Conservation (phyloP, 2,888 invertebrate species). For the Seira musarum region DNA sequence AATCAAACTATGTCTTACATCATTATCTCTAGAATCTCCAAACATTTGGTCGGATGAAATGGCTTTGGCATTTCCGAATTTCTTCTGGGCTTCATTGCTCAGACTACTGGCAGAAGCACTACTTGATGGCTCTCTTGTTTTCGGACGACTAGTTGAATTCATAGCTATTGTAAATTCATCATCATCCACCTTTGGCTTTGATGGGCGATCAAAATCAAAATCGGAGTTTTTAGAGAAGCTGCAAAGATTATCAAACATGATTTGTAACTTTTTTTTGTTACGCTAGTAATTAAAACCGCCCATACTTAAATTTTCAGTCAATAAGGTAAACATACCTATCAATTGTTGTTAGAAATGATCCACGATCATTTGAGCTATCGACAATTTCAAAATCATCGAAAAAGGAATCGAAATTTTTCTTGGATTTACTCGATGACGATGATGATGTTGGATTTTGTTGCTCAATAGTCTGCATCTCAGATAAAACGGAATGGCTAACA, state of each 20-base stretch:
- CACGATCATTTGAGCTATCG: slow-evolving; percentile 45
- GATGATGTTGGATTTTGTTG: slow-evolving; percentile 81
- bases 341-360: slow-evolving; percentile 39
- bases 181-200: slow-evolving; percentile 44
- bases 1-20: too few species aligned
- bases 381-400: slow-evolving; percentile 74
- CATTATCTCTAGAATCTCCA: slow-evolving; percentile 80
- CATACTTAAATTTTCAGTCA: too few species aligned
- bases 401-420: slow-evolving; percentile 73
- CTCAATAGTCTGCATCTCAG: slow-evolving; percentile 92
- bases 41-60: slow-evolving; percentile 99
- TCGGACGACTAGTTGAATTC: slow-evolving; percentile 53
- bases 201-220: slow-evolving; percentile 60
- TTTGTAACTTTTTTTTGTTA: background rate
- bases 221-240: slow-evolving; percentile 51
- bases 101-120: slow-evolving; percentile 70
- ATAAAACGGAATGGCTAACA: slow-evolving; percentile 88
- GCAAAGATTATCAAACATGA: background rate
- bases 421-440: slow-evolving; percentile 67
- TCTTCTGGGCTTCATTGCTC: slow-evolving; percentile 89
- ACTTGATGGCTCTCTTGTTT: slow-evolving; percentile 59
- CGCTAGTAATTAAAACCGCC: background rate
- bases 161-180: slow-evolving; percentile 49
- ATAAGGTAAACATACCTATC: too few species aligned
- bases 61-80: slow-evolving; percentile 97